phyloP scores from a whole-genome alignment of 23 tunicate species.

The Pegea sp. region DNA sequence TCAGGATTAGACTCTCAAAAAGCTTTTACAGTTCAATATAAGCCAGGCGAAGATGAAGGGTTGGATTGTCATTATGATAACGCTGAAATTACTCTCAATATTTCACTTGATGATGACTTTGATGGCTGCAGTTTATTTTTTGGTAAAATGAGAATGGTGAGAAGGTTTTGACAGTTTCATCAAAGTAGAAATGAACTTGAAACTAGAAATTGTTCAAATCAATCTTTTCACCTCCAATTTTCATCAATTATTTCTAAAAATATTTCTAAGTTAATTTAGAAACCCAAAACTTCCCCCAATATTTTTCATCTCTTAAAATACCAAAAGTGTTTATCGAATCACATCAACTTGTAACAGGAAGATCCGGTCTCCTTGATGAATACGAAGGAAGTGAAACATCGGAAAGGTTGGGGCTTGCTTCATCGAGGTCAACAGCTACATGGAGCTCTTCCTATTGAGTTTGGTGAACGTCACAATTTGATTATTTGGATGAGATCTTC shows the following conservation, averaged over 20 bases:
- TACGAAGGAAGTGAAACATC: conserved; percentile 29
- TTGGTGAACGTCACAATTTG: conserved; percentile 37
- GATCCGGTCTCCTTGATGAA: conserved; percentile 7
- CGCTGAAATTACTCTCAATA: conserved; percentile 70
- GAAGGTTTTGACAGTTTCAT: not conserved
- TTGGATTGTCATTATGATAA: conserved; percentile 60
- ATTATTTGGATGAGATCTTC: conserved; percentile 77
- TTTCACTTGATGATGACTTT: conserved; percentile 43
- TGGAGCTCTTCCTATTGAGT: conserved; percentile 63
- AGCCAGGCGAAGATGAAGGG: conserved; percentile 28
- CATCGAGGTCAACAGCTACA: conserved; percentile 77
- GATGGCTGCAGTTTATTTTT: conserved; percentile 60
- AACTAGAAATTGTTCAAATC: no score
- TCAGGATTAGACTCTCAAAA: conserved; percentile 59
- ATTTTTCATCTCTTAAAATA: no score
- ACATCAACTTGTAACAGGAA: no score
- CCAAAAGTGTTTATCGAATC: no score
- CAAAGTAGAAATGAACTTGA: not conserved
- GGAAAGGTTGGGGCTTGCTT: conserved; percentile 23
- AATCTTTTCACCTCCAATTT: no score
- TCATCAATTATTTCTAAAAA: no score
- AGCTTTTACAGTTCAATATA: conserved; percentile 61
- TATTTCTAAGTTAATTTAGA: no score
- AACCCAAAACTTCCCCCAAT: no score
- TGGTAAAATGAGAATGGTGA: conserved; percentile 48